Evolutionary conservation across 2,888 invertebrate genomes (phyloP).

Genomic region (Caenorhabditis sp.): DNA sequence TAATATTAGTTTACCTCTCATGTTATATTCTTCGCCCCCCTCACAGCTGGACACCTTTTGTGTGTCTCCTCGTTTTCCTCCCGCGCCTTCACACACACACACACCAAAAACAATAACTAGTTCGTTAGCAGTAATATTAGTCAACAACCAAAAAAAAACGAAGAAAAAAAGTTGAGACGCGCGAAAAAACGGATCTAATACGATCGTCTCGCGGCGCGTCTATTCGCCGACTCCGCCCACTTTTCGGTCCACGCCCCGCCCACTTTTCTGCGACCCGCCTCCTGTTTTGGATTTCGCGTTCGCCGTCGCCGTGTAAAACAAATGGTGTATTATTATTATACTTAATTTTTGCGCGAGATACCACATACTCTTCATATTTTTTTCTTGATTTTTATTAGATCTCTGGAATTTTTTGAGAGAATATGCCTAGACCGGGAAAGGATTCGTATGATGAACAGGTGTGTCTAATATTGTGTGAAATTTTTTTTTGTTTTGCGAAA

Average conservation of each 20-base stretch:
- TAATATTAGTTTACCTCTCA: neutral
- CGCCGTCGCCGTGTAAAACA: no score
- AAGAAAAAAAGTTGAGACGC: neutral
- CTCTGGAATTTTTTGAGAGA: neutral
- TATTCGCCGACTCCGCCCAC: constrained; percentile 16
- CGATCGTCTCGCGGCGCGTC: neutral
- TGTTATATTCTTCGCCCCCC: neutral
- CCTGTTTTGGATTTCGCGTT: neutral
- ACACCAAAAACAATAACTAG: no score
- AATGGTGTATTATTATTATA: no score
- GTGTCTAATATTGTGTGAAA: neutral
- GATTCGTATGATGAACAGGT: constrained; percentile 70
- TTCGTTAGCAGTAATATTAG: no score
- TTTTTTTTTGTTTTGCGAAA: neutral
- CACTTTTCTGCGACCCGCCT: constrained; percentile 14
- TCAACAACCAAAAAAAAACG: neutral
- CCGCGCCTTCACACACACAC: no score
- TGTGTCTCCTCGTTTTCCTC: no score
- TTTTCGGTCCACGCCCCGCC: constrained; percentile 1
- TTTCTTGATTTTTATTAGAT: constrained; percentile 5
- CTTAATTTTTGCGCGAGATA: no score
- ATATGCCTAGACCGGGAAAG: constrained; percentile 70
- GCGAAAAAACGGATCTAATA: neutral
- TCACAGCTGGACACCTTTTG: neutral
- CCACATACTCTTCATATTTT: neutral